These are phyloP conservation scores for Euclidia mi DNA, from an alignment of 2,888 invertebrate species.

Conservation along the genomic window DNA sequence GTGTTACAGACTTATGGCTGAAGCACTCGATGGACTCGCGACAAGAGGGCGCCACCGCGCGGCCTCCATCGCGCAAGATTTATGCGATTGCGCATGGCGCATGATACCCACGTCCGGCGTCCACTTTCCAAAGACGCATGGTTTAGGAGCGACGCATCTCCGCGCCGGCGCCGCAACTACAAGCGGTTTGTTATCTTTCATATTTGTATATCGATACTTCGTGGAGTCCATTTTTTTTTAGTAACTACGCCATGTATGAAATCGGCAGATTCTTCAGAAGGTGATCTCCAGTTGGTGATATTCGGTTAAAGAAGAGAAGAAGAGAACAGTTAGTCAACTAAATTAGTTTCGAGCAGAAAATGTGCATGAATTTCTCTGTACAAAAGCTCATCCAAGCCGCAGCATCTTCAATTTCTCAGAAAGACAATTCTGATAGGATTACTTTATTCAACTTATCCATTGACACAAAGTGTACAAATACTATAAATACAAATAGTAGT, in stretches of 20 bases:
- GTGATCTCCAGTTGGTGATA: too few species aligned
- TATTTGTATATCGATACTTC: conserved; percentile 17
- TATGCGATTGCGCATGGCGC: conserved; percentile 69
- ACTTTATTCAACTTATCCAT: too few species aligned
- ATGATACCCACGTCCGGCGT: conserved; percentile 75
- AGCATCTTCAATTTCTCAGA: too few species aligned
- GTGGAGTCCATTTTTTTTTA: too few species aligned
- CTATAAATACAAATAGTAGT: conserved; percentile 39
- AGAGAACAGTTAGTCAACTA: too few species aligned
- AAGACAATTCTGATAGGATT: too few species aligned
- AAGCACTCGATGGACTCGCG: conserved; percentile 27
- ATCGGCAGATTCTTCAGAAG: too few species aligned
- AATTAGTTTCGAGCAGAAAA: too few species aligned
- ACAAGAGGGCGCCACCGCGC: conserved; percentile 63
- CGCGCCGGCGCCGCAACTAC: conserved; percentile 19
- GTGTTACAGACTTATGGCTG: conserved; percentile 4
- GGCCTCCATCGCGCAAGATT: conserved; percentile 64
- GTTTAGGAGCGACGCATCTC: conserved; percentile 75
- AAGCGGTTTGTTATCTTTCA: conserved; percentile 31
- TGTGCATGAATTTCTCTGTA: too few species aligned
- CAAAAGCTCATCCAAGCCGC: too few species aligned
- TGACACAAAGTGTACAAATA: conserved; percentile 42
- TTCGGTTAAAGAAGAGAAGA: too few species aligned
- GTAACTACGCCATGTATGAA: too few species aligned
- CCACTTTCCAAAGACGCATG: conserved; percentile 73